Conservation (phyloP, 92 coral and sea anemone genomes). For the Heteractis magnifica region DNA sequence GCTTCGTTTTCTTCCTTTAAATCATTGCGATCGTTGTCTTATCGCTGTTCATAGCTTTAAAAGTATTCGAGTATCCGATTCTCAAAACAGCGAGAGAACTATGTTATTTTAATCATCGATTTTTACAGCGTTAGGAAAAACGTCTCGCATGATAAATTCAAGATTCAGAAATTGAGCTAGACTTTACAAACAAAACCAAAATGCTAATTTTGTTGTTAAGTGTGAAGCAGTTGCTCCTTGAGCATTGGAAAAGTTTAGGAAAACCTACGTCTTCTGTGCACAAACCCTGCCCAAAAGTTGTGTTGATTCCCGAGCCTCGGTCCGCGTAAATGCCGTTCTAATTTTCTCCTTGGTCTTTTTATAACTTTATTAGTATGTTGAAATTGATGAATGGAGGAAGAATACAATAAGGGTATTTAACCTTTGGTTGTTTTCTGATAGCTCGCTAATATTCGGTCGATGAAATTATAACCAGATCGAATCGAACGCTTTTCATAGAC, state of each 20-base stretch:
- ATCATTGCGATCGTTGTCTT: background rate
- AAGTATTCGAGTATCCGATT: background rate
- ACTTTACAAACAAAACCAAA: conserved; percentile 69
- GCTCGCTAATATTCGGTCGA: conserved; percentile 48
- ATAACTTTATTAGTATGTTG: conserved; percentile 41
- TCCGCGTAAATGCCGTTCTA: background rate
- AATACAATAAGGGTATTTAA: conserved; percentile 65
- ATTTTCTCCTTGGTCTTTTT: conserved; percentile 4
- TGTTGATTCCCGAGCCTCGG: conserved; percentile 3
- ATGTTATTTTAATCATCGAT: background rate
- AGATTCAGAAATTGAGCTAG: background rate
- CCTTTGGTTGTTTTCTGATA: conserved; percentile 62
- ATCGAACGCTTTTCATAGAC: conserved; percentile 38
- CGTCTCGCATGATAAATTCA: background rate
- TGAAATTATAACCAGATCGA: conserved; percentile 66
- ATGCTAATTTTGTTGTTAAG: conserved; percentile 71
- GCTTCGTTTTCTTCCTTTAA: background rate
- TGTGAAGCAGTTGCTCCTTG: conserved; percentile 13
- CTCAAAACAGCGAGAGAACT: background rate
- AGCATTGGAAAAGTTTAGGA: conserved; percentile 21
- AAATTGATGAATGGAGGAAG: conserved; percentile 54
- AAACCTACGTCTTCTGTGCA: conserved; percentile 6
- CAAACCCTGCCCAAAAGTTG: background rate
- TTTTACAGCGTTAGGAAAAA: conserved; percentile 1
- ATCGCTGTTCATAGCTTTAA: background rate